Base-by-base conservation (phyloP, 2,888 invertebrate genomes). In the Hedychridium roseum region DNA sequence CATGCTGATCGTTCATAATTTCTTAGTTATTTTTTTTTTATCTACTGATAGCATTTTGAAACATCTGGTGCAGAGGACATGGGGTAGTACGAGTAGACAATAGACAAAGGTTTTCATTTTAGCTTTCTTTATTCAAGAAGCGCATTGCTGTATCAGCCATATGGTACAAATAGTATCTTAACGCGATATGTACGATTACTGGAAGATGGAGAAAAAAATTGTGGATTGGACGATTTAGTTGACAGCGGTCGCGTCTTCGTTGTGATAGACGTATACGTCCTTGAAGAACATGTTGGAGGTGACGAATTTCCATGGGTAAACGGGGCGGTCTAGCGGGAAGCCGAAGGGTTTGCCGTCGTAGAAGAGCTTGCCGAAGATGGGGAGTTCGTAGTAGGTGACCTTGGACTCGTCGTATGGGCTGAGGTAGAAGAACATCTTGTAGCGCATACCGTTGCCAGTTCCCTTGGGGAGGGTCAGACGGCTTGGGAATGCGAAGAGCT, bases 401-500 rank as follows among this genome's bases (percentile, higher is more conserved):
- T 80, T 78, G 28, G 82, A 80, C 31, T 83, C 83, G 20, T 79
- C 81, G 72, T 82, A 76, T 30, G 85, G 84, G 17, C 82, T 81
- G 47, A 88, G 79, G 76, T 84, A 83, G 60, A 85, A 84, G 81
- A 85, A 82, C 54, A 88, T 74, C 56, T 85, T 81, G 80, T 82
- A 87, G 11, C 82, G 82, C 84, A 87, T 84, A 46, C 88, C 88
- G 32, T 82, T 86, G 59, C 78, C 77, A 64, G 79, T 83, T 44
- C 86, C 89, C 72, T 83, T 86, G 60, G 89, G 89, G 41, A 89
- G 75, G 67, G 85, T 74, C 36, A 89, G 77, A 58, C 86, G 83
- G 50, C 83, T 80, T 6, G 87, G 86, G 72, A 83, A 83, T 7
- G 65, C 70, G 47, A 66, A 71, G 26, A 58, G 9, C 27, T 57